Evolutionary conservation across 2,113 vertebrate genomes (phyloP).

Genomic region (Cyprinodon brontotheroides): DNA sequence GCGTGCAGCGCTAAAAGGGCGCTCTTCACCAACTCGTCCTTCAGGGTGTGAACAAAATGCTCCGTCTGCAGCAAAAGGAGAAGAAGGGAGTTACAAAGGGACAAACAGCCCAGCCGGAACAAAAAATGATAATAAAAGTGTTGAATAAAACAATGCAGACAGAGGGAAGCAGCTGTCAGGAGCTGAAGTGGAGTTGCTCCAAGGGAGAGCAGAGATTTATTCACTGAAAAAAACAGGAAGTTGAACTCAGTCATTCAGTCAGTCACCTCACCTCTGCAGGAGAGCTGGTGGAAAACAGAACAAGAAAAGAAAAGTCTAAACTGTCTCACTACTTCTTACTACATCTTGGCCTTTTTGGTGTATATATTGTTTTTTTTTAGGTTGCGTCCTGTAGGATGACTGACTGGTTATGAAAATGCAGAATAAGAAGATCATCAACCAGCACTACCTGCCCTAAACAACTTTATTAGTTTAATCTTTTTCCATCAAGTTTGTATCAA

Average conservation of each 20-base stretch:
- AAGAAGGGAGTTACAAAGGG: slow-evolving; percentile 12
- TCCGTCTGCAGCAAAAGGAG: slow-evolving; percentile 84
- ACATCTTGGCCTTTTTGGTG: too few species aligned
- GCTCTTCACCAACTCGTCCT: slow-evolving; percentile 94
- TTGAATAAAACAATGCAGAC: slow-evolving; percentile 35
- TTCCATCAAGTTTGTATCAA: too few species aligned
- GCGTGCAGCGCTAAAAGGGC: slow-evolving; percentile 92
- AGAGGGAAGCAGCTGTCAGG: slow-evolving; percentile 34
- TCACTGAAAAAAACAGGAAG: slow-evolving; percentile 51
- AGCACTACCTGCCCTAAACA: too few species aligned
- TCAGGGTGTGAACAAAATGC: slow-evolving; percentile 93
- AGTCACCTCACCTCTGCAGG: slow-evolving; percentile 40
- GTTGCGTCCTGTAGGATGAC: too few species aligned
- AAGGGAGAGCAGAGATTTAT: slow-evolving; percentile 43
- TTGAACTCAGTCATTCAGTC: slow-evolving; percentile 51
- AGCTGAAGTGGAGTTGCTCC: background rate
- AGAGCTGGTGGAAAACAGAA: background rate
- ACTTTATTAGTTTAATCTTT: too few species aligned
- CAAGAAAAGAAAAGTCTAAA: too few species aligned
- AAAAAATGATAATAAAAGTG: slow-evolving; percentile 40
- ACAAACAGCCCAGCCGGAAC: slow-evolving; percentile 22
- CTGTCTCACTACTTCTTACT: too few species aligned
- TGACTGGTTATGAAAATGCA: too few species aligned
- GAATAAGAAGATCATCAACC: too few species aligned
- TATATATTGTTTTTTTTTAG: too few species aligned